Evolutionary conservation across 2,113 vertebrate genomes (phyloP), one percentile per base, ranked within the genome.

Genomic region (Saimiri boliviensis): DNA sequence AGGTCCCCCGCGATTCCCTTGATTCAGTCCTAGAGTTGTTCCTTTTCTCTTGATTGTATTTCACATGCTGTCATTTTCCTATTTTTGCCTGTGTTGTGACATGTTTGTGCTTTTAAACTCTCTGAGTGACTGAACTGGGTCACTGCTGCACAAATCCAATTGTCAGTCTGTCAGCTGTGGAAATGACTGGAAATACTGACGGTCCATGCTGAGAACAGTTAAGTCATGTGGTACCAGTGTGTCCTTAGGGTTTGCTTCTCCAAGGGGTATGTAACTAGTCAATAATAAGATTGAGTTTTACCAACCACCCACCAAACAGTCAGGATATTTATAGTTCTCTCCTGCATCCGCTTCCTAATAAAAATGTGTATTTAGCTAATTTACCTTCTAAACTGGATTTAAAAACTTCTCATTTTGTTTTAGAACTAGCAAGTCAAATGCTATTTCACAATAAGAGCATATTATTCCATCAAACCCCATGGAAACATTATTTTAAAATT

Each of bases 111-210:
- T 88, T 95, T 93, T 89, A 17, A 87, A 32, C 85, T 90, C 66
- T 74, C 85, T 84, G 95, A 94, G 63, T 97, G 97, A 97, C 91
- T 96, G 96, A 98, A 98, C 83, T 94, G 91, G 95, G 96, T 96
- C 94, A 89, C 88, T 63, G 77, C 86, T 95, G 66, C n/a, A 42
- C 68, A 91, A 85, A 97, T 92, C 71, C 81, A 58, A 23, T 91
- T 81, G 95, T 74, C 85, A 60, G 35, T 73, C 45, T 98, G 93
- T 95, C 49, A 66, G 23, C 95, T 84, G 82, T 97, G 73, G 91
- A 77, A 94, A 87, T 20, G 49, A 52, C 73, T 88, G 85, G 82
- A 71, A 91, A 80, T 58, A 40, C 7, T 30, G 32, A 77, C 5
- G 27, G 76, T 68, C 71, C 32, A 0, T 14, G 77, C 88, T 68